phyloP scores from a whole-genome alignment of 92 coral and sea anemone species.

The Epizoanthus scotinus region DNA sequence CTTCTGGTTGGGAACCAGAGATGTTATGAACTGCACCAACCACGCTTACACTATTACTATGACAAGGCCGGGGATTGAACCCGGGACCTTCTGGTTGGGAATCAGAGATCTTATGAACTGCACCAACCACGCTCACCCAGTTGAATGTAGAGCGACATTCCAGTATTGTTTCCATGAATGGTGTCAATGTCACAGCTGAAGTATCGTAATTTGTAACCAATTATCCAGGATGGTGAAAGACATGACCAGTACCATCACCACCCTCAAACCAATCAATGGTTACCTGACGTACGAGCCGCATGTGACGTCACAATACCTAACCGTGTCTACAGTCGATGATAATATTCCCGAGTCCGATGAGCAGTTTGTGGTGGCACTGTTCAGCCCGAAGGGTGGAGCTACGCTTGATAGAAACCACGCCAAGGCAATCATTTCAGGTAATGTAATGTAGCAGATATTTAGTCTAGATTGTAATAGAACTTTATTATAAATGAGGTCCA shows the following conservation, averaged over 20 bases:
- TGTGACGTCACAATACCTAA: slow-evolving; percentile 46
- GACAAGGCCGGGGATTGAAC: too few species aligned
- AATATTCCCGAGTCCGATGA: slow-evolving; percentile 68
- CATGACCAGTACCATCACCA: slow-evolving; percentile 56
- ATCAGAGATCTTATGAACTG: too few species aligned
- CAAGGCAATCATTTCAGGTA: slow-evolving; percentile 63
- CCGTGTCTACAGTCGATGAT: slow-evolving; percentile 70
- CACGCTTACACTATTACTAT: too few species aligned
- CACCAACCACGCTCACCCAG: too few species aligned
- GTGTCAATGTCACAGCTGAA: neutral
- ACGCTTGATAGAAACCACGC: slow-evolving; percentile 57
- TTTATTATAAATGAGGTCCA: too few species aligned
- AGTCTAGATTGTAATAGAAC: too few species aligned
- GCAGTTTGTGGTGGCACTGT: slow-evolving; percentile 62
- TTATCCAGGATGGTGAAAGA: slow-evolving; percentile 56
- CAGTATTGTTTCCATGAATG: too few species aligned
- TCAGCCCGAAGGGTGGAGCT: slow-evolving; percentile 89
- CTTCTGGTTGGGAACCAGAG: too few species aligned
- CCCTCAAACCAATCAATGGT: slow-evolving; percentile 81
- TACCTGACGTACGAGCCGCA: slow-evolving; percentile 65
- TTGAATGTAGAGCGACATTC: too few species aligned
- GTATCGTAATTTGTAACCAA: neutral
- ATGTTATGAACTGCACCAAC: too few species aligned
- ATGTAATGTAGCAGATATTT: too few species aligned
- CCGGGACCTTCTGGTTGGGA: too few species aligned